Conservation (phyloP, 2,888 invertebrate species). For the Apamea sordens region DNA sequence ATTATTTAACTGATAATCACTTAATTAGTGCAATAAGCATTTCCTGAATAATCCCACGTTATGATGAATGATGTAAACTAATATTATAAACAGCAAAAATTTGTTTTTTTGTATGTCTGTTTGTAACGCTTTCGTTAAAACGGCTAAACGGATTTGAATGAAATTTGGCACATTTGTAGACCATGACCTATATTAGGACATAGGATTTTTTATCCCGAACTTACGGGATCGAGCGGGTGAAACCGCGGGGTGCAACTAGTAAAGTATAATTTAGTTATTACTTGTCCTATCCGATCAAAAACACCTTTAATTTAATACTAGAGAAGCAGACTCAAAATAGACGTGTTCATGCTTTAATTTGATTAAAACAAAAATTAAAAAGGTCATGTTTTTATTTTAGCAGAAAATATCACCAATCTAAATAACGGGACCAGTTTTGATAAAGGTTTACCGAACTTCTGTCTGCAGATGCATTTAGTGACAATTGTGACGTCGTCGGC, state of each 20-base stretch:
- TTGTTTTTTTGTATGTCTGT: too few species aligned
- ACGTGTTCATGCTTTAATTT: neutral
- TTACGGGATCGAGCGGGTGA: too few species aligned
- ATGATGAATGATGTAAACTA: too few species aligned
- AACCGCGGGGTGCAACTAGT: too few species aligned
- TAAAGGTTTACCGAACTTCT: constrained; percentile 11
- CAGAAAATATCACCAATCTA: neutral
- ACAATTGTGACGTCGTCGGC: neutral
- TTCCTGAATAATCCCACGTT: neutral
- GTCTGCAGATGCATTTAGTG: neutral
- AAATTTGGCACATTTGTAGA: too few species aligned
- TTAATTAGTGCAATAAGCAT: neutral
- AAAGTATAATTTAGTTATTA: neutral
- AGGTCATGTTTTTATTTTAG: neutral
- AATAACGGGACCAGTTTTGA: constrained; percentile 17
- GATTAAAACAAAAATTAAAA: neutral
- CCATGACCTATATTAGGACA: too few species aligned
- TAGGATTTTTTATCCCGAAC: too few species aligned
- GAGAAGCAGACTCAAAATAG: neutral
- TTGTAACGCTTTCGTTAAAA: too few species aligned
- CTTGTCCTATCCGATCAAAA: neutral
- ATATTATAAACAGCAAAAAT: too few species aligned
- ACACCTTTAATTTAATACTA: neutral
- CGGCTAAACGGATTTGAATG: too few species aligned
- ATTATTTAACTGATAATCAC: neutral